Conservation (phyloP, 2,113 vertebrate genomes). For the Cinclus mexicanus region DNA sequence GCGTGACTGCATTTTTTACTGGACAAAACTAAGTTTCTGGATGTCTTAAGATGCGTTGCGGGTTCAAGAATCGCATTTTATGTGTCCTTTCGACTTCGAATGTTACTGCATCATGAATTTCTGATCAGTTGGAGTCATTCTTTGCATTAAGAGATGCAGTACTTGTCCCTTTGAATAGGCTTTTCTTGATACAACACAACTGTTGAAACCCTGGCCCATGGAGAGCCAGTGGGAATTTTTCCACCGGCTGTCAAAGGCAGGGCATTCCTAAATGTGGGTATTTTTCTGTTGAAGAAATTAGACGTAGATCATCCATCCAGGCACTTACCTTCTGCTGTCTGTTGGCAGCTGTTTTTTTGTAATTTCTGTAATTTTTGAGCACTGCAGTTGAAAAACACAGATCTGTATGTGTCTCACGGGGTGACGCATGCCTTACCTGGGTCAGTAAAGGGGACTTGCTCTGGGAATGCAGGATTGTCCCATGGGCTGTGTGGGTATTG, state of each 20-base stretch:
- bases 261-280: not conserved
- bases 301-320: not conserved
- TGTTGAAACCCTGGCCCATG: not conserved
- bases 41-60: not conserved
- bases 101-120: not conserved
- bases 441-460: not conserved
- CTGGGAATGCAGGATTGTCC: not conserved
- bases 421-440: not conserved
- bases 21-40: not conserved
- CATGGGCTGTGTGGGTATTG: not conserved
- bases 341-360: not conserved
- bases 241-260: not conserved
- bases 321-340: not conserved
- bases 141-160: not conserved
- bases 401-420: accelerated
- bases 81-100: not conserved
- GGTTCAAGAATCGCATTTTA: not conserved
- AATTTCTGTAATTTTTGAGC: not conserved
- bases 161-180: not conserved
- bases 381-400: not conserved
- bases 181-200: not conserved
- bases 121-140: not conserved
- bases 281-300: not conserved
- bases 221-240: not conserved
- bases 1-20: not conserved